Evolutionary conservation across 2,113 vertebrate genomes (phyloP), one percentile per base, ranked within the genome.

Genomic region (Syngnathoides biaculeatus): DNA sequence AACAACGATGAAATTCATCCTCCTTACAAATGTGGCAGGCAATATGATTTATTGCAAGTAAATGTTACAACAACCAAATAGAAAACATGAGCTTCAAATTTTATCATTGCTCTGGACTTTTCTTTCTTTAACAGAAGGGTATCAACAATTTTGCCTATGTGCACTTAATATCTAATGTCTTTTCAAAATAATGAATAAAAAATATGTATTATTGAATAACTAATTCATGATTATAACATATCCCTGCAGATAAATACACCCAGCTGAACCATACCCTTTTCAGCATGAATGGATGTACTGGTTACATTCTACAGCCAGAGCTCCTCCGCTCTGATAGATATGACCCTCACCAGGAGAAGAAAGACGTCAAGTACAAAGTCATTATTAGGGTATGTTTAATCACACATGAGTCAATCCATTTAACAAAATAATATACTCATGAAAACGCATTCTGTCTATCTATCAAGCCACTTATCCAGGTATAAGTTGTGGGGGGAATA

Each of bases 251-350:
- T 85, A 98, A 95, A 83, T 95, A 90, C 86, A 96, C 94, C 87
- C 97, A 98, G 67, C 62, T 98, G 84, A 99, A 99, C 85, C 93
- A 93, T 4, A 91, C 95, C 53, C 85, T 99, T 80, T 99, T 99
- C 81, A 93, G 92, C 64, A 89, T 95, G 79, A 99, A 98, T 0
- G 96, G 95, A 55, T 66, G 73, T 3, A 95, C 94, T 0, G 97
- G 97, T 55, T 98, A 94, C 0, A 91, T 98, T 56, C 91, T 98
- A n/a, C 96, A 98, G 84, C 97, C 96, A 0, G 97, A 99, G 87
- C 77, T 90, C 71, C 95, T 98, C 94, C 89, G 96, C n/a, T 71
- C 71, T 0, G 95, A 96, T 40, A 80, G 77, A 22, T 98, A 95
- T 17, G 94, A 99, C 74, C 95, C 94, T 0, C 87, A 87, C 72